phyloP scores from a whole-genome alignment of 2,888 invertebrate species.

The Lochmaea capreae region DNA sequence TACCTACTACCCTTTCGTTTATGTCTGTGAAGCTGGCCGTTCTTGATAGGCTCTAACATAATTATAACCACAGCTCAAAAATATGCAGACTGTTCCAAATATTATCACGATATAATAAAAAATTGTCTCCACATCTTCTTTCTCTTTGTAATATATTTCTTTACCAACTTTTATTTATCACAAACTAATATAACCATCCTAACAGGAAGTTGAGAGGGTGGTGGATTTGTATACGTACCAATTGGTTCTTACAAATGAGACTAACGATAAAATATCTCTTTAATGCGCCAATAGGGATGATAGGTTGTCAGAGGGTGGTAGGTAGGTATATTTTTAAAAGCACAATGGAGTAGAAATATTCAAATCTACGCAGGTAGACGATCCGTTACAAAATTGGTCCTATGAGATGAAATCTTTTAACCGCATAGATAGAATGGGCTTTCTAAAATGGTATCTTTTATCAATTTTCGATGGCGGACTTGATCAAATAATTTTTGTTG shows the following conservation, averaged over 20 bases:
- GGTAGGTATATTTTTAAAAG: neutral
- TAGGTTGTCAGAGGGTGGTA: neutral
- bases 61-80: too few relatives aligned
- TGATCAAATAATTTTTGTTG: neutral
- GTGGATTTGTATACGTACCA: neutral
- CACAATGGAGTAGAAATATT: neutral
- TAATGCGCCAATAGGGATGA: conserved; percentile 15
- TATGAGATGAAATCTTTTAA: neutral
- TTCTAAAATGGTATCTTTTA: neutral
- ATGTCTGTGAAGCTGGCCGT: too few relatives aligned
- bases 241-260: conserved; percentile 8
- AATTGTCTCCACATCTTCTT: too few relatives aligned
- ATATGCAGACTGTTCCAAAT: too few relatives aligned
- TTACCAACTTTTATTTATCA: too few relatives aligned
- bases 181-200: too few relatives aligned
- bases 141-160: too few relatives aligned
- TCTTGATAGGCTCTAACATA: too few relatives aligned
- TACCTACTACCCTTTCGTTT: too few relatives aligned
- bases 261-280: conserved; percentile 2
- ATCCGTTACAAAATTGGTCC: neutral
- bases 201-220: neutral
- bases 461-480: neutral
- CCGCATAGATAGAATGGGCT: neutral
- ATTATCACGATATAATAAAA: too few relatives aligned
- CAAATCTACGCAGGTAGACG: conserved; percentile 3